Evolutionary conservation across 2,113 vertebrate genomes (phyloP), one percentile per base, ranked within the genome.

Genomic region (Dinomys branickii): DNA sequence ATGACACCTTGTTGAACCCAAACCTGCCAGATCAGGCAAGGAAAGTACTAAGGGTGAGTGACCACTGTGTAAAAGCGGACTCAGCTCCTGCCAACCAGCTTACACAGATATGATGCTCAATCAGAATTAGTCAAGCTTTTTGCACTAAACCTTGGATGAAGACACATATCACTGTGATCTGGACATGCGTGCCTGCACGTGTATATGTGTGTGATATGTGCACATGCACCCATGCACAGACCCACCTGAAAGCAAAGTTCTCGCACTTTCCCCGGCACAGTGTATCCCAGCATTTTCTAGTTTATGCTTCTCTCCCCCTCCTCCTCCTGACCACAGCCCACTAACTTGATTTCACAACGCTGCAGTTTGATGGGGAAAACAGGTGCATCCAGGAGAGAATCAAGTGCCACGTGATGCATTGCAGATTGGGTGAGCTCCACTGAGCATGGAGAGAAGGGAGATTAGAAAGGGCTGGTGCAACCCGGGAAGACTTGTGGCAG

Each of bases 1-100:
- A 65, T 33, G 24, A 12, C 11, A 22, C 52, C 30, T 24, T 1
- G 0, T 22, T 65, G 52, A 12, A 20, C 5, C 35, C 59, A 87
- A 63, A 93, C 4, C 38, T 33, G 11, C 11, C 9, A 2, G 2
- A 19, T 11, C 12, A 16, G 4, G 3, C 16, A 44, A 77, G 41
- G 38, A 81, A 81, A 9, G 24, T 22, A 24, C 44, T 0, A 75
- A 3, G 10, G 38, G 16, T 50, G 26, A 35, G 44, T 2, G 28
- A 30, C 8, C 0, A 3, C 50, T 5, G 1, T 5, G 6, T 33
- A 24, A 82, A 13, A 78, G 17, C 26, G 0, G 7, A 11, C 38
- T 47, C 20, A 11, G 19, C 35, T 41, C n/a, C 13, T 77, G n/a
- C 33, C 30, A 19, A 47, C 52, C n/a, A 26, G 26, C 22, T 52